A percentile compares a stretch with the other conserved stretches of the same genome.
Conservation (phyloP, 2,797 vertebrate species). For the Australoheros facetus region DNA sequence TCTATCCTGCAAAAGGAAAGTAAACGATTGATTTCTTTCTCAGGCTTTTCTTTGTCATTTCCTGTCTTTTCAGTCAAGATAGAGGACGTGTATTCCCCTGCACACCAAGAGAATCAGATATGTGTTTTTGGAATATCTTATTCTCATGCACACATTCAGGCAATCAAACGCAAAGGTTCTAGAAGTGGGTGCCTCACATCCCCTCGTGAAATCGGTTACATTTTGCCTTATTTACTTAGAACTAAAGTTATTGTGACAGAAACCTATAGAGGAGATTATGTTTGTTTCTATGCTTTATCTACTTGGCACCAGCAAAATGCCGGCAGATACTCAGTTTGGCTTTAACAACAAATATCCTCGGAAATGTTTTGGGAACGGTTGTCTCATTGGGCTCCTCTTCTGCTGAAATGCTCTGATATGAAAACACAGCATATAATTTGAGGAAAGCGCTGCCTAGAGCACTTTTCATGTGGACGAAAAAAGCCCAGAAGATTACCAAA, state of each 20-base stretch:
- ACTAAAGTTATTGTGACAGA: conserved; percentile 3
- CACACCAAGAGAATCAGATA: conserved; percentile 44
- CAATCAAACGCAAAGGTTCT: conserved; percentile 25
- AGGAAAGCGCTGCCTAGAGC: neutral
- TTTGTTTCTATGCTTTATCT: conserved; percentile 13
- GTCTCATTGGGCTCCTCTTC: neutral
- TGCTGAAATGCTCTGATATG: neutral
- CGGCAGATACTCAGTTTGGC: neutral
- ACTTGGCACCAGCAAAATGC: conserved; percentile 1
- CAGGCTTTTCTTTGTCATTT: conserved; percentile 41
- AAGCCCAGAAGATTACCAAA: neutral
- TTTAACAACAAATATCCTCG: neutral
- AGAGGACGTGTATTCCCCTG: conserved; percentile 32
- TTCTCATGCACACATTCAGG: conserved; percentile 19
- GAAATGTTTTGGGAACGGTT: neutral
- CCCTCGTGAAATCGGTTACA: conserved; percentile 9
- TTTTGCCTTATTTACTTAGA: conserved; percentile 12
- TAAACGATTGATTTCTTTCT: conserved; percentile 58
- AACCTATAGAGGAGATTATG: neutral
- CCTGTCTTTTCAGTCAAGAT: conserved; percentile 42
- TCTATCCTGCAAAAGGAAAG: conserved; percentile 44
- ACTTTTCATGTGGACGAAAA: neutral
- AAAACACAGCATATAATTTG: conserved; percentile 7
- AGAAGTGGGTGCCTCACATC: neutral
- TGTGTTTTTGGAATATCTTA: conserved; percentile 56